Evolutionary conservation across 2,888 invertebrate species (phyloP), one percentile per base, ranked within the genome.

Genomic region (Drosophila neutralis): DNA sequence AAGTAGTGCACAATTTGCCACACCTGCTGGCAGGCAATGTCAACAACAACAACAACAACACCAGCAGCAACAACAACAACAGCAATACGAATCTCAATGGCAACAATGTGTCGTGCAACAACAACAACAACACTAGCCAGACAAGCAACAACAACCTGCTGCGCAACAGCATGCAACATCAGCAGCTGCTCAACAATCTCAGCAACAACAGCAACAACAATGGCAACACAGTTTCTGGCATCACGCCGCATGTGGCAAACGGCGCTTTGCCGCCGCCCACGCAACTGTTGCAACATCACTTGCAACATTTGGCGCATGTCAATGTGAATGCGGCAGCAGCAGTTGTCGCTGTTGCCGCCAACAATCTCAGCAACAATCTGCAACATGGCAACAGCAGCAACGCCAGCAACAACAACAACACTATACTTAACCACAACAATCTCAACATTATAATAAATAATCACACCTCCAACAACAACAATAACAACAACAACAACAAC

Each of bases 1-100:
- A 93, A 84, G 92, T 93, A 62, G 93, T 93, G 31, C 92, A 93
- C 75, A 92, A 92, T 78, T 83, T 93, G 80, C 93, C 93, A 29
- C 93, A 93, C 76, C 80, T 93, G 67, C 78, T 92, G 73, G 90
- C 78, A 31, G 76, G 82, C 58, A 80, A 69, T 31, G 73, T 65
- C 45, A 79, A 51, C 62, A 67, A 65, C 68, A 73, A 65, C 66
- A 73, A 40, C 54, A 73, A 18, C 38, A 70, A 15, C 64, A 69
- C 10, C 66, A 72, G 1, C 45, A 45, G 4, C 45, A 45, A 13
- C 45, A 45, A 52, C 60, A 54, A 24, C 36, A 56, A n/a, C 38
- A 56, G 56, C 73, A 76, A 75, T 66, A 8, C 68, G 62, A 78
- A 72, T 78, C 77, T 80, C 62, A 78, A 62, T 65, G 63, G 53